Evolutionary conservation across 1,140 invertebrate species (phyloP).

Genomic region (Helicoverpa zea): DNA sequence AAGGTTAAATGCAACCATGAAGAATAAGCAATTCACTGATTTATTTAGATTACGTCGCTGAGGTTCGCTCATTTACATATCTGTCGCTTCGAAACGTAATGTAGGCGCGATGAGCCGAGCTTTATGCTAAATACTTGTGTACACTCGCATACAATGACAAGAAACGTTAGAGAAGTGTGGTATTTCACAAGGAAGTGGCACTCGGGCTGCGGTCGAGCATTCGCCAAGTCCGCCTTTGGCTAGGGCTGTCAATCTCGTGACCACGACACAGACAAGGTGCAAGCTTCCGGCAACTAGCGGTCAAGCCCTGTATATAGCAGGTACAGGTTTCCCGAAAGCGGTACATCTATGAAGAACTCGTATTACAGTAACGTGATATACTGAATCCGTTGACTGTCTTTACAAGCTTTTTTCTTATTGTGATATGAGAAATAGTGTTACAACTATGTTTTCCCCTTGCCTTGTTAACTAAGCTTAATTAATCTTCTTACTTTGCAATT

Average conservation of each 20-base stretch:
- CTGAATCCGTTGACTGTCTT: neutral
- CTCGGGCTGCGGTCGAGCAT: conserved; percentile 54
- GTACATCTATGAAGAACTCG: conserved; percentile 42
- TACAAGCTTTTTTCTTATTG: no score
- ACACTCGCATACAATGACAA: conserved; percentile 48
- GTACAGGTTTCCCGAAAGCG: conserved; percentile 48
- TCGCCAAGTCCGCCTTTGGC: conserved; percentile 47
- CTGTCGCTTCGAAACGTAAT: conserved; percentile 11
- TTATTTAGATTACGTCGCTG: conserved; percentile 15
- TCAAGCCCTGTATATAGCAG: conserved; percentile 41
- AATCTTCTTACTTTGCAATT: no score
- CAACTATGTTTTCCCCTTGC: no score
- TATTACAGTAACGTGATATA: conserved; percentile 43
- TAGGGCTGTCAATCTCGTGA: conserved; percentile 64
- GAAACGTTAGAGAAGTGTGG: conserved; percentile 53
- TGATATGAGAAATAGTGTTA: no score
- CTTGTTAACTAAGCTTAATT: no score
- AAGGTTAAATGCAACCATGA: neutral
- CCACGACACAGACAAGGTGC: conserved; percentile 45
- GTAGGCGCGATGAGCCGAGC: conserved; percentile 15
- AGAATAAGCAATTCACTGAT: neutral
- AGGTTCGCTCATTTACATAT: conserved; percentile 33
- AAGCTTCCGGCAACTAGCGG: conserved; percentile 65
- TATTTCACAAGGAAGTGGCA: conserved; percentile 60
- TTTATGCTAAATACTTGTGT: conserved; percentile 36